These are phyloP conservation scores for Tillus elongatus DNA, from an alignment of 2,888 invertebrate species.

Conservation along the genomic window DNA sequence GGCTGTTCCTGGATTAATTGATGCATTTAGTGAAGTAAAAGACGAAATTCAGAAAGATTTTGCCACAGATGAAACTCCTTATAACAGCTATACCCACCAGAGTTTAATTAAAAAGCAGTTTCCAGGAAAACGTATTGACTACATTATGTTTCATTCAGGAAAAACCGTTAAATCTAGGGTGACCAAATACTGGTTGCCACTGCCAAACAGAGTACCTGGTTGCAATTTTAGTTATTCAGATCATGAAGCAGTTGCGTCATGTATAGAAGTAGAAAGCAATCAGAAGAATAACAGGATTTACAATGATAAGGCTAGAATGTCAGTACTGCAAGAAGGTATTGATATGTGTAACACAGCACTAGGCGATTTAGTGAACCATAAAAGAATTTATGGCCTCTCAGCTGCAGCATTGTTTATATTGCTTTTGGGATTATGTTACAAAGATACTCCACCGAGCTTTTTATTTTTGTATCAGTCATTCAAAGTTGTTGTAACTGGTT, in stretches of 20 bases:
- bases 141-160: conserved; percentile 62
- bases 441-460: too few relatives aligned
- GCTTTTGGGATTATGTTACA: too few relatives aligned
- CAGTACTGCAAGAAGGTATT: conserved; percentile 49
- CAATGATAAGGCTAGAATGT: conserved; percentile 21
- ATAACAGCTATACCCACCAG: conserved; percentile 72
- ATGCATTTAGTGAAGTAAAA: conserved; percentile 40
- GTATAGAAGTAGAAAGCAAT: too few relatives aligned
- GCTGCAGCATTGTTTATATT: conserved; percentile 46
- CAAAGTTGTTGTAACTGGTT: too few relatives aligned
- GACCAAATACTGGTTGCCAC: conserved; percentile 56
- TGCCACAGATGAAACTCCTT: conserved; percentile 69
- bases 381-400: conserved; percentile 46
- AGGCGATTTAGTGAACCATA: conserved; percentile 43
- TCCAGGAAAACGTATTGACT: conserved; percentile 85
- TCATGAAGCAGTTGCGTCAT: conserved; percentile 75
- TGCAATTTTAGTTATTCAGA: conserved; percentile 75
- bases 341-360: conserved; percentile 52
- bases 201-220: conserved; percentile 64
- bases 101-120: conserved; percentile 47
- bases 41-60: conserved; percentile 33
- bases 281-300: conserved; percentile 14
- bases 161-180: conserved; percentile 38
- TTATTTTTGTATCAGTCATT: too few relatives aligned
- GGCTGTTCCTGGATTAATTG: conserved; percentile 48